A percentile compares a stretch with the other conserved stretches of the same genome.
These are phyloP conservation scores for Melanchra persicariae DNA, from an alignment of 2,888 invertebrate genomes.

Conservation along the genomic window DNA sequence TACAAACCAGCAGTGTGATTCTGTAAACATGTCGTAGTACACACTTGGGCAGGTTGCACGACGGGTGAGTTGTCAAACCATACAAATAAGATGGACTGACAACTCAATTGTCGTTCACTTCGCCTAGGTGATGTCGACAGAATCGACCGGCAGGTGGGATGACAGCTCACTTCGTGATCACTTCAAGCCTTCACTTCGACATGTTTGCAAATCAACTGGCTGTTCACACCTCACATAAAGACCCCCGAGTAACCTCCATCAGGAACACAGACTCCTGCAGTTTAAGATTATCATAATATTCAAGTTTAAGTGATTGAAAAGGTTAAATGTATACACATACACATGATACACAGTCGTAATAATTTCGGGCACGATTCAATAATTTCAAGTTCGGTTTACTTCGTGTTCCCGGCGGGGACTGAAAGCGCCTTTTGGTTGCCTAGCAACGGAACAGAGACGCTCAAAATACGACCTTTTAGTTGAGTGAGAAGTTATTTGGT, in stretches of 20 bases:
- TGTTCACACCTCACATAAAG: neutral
- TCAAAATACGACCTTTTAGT: conserved; percentile 38
- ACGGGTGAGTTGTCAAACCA: no score
- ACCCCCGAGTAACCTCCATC: neutral
- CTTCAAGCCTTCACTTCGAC: no score
- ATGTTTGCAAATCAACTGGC: no score
- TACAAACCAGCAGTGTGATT: no score
- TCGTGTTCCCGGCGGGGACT: conserved; percentile 26
- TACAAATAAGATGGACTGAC: no score
- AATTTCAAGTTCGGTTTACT: conserved; percentile 38
- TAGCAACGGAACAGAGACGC: conserved; percentile 51
- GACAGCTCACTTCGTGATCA: no score
- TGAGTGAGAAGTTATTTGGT: conserved; percentile 13
- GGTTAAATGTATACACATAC: neutral
- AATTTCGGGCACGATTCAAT: conserved; percentile 21
- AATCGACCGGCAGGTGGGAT: no score
- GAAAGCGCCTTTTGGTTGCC: conserved; percentile 48
- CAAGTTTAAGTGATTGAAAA: neutral
- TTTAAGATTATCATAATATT: neutral
- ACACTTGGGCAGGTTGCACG: no score
- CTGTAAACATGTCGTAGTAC: no score
- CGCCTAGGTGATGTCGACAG: no score
- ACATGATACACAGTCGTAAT: neutral
- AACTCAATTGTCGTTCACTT: no score
- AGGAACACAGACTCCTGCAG: neutral